Evolutionary conservation across 1,140 invertebrate genomes (phyloP), one percentile per base, ranked within the genome.

Genomic region (Hypothenemus hampei): DNA sequence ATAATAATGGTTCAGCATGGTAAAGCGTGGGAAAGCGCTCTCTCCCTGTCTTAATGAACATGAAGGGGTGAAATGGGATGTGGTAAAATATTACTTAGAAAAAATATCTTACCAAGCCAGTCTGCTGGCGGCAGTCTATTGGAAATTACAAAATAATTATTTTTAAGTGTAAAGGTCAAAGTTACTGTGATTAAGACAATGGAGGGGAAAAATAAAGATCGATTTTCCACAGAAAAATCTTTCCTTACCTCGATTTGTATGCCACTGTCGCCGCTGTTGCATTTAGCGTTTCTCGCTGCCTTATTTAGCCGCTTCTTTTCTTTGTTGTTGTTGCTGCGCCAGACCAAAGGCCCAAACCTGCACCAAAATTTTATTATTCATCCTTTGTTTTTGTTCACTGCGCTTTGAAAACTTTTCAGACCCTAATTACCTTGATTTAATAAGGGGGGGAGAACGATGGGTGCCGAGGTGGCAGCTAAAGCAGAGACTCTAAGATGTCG

Each of bases 211-310:
- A 40, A 21, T 7, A 31, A 18, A n/a, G n/a, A n/a, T n/a, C n/a
- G n/a, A n/a, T n/a, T n/a, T n/a, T n/a, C n/a, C n/a, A n/a, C n/a
- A n/a, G n/a, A n/a, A n/a, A n/a, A n/a, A n/a, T n/a, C n/a, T n/a
- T n/a, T n/a, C n/a, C 55, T 64, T 41, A 82, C 75, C 73, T 84
- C 82, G 48, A 85, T 81, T 69, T 85, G 82, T 64, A 86, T 86
- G 22, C 85, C 85, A 40, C 82, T 85, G 67, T 87, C 85, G 8
- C 83, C 84, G 60, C 82, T 85, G 69, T 85, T 85, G 67, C 85
- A 87, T 69, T 87, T 87, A 44, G 82, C 80, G 60, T 77, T 81
- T 45, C 84, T 74, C 22, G 81, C 80, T 19, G 81, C 81, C 68
- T 85, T 85, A 33, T 78, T 83, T 18, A 76, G 71, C 63, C 83